A percentile compares a stretch with the other conserved stretches of the same genome.
Evolutionary conservation across 2,888 invertebrate species (phyloP).

Genomic region (Furcula furcula): DNA sequence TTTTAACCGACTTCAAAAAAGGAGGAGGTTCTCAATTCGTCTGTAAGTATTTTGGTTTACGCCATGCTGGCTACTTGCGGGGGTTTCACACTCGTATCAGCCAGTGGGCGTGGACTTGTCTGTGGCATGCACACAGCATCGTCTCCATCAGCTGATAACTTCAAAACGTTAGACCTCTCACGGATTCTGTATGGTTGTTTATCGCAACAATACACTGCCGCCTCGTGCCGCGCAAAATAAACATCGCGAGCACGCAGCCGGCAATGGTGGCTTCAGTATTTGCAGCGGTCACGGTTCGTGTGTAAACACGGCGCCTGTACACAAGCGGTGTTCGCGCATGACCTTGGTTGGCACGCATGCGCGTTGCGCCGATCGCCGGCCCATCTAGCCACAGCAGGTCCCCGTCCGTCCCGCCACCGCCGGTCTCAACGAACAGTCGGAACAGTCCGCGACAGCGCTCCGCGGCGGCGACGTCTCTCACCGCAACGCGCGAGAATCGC

Average conservation of each 20-base stretch:
- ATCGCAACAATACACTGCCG: not conserved
- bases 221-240: constrained; percentile 6
- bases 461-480: constrained; percentile 37
- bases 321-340: constrained; percentile 51
- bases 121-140: no score
- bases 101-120: no score
- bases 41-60: no score
- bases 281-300: constrained; percentile 23
- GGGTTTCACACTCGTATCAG: no score
- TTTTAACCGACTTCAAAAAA: no score
- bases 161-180: constrained; percentile 8
- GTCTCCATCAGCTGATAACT: constrained; percentile 21
- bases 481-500: constrained; percentile 18
- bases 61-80: no score
- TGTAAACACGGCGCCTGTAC: constrained; percentile 36
- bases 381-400: constrained; percentile 41
- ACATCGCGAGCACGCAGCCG: constrained; percentile 19
- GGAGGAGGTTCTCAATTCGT: no score
- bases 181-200: no score
- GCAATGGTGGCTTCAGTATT: constrained; percentile 29
- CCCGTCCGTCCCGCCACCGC: constrained; percentile 32
- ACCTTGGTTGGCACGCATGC: constrained; percentile 66
- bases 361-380: constrained; percentile 34
- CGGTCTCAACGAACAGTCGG: no score
- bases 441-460: constrained; percentile 61